Evolutionary conservation across 2,797 vertebrate genomes (phyloP), one percentile per base, ranked within the genome.

Genomic region (Ptychadena robeensis): DNA sequence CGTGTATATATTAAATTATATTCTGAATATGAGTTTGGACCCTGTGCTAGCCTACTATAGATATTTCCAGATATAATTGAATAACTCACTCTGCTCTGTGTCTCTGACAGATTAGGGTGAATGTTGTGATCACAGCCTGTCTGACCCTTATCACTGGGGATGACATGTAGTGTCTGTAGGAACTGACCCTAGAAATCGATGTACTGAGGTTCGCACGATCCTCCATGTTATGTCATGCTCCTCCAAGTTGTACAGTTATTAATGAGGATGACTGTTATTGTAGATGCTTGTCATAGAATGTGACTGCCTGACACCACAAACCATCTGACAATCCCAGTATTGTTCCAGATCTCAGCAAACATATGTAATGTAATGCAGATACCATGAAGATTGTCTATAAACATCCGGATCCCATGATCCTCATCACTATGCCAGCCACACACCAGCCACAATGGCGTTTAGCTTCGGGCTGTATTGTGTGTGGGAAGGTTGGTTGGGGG

Each of bases 361-460:
- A 65, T 61, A 69, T 73, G 67, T 59, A 35, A 30, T 79, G 63
- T 59, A 73, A 61, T 73, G 76, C 68, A 83, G 75, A 79, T 66
- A 67, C 67, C 74, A 73, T 57, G 69, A 84, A 79, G 28, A 48
- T 64, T 78, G 73, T 31, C 63, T 35, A 69, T 40, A 85, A 85
- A 85, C 82, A 85, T 85, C 82, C 82, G 64, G 64, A 75, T 80
- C 82, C 37, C 77, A 85, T 85, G 82, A 85, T 80, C 9, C 72
- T 85, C 82, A 80, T 80, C 82, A 25, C 8, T 8, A 35, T 12
- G 3, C 10, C 4, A 28, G 59, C 59, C 59, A 61, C 59, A 28
- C n/a, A 28, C 59, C 59, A 28, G 59, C 59, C 59, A 61, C 59
- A 22, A 53, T 53, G 44, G 44, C 44, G 44, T 53, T 53, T 53